Base-by-base conservation (phyloP, 2,797 vertebrate species). In the Astyanax mexicanus region DNA sequence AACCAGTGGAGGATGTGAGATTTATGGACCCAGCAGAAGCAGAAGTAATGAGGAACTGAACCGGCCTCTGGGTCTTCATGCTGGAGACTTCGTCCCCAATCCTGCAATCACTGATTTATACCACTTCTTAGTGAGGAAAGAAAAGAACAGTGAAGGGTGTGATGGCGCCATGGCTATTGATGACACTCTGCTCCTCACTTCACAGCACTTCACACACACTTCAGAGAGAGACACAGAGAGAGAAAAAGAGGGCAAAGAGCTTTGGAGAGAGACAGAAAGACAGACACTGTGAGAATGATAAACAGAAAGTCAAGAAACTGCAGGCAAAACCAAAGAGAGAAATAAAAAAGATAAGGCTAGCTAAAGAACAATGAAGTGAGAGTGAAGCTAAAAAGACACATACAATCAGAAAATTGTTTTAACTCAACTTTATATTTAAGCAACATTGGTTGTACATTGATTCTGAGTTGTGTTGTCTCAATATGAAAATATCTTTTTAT, bases 171-270 rank as follows among this genome's bases (percentile, higher is more conserved):
- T 17, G 57, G 13, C 52, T 65, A 74, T 67, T 72, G 64, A 71
- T 37, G 38, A 23, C 47, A 35, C n/a, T 73, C 10, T 55, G 15
- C 13, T 58, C 45, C n/a, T 40, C 25, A 21, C 52, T 62, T 64
- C 57, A 72, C 11, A 61, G 70, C 69, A 44, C 45, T n/a, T n/a
- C n/a, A n/a, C n/a, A n/a, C n/a, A 80, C 67, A 49, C 61, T 64
- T 60, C 10, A 79, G 32, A 70, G 72, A 54, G 61, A 29, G 61
- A 64, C 55, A 35, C 23, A 79, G 29, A 73, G 72, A 57, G 32
- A 19, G 51, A 38, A 47, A 29, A 21, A 65, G 52, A 75, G 19
- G 42, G 72, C 69, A 64, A 58, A 29, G 37, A 51, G 45, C 29
- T 45, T 29, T 68, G 47, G 42, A 45, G 64, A 29, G 44, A 47